A percentile compares a stretch with the other conserved stretches of the same genome.
Conservation (phyloP, 2,113 vertebrate species). For the Gadus macrocephalus region DNA sequence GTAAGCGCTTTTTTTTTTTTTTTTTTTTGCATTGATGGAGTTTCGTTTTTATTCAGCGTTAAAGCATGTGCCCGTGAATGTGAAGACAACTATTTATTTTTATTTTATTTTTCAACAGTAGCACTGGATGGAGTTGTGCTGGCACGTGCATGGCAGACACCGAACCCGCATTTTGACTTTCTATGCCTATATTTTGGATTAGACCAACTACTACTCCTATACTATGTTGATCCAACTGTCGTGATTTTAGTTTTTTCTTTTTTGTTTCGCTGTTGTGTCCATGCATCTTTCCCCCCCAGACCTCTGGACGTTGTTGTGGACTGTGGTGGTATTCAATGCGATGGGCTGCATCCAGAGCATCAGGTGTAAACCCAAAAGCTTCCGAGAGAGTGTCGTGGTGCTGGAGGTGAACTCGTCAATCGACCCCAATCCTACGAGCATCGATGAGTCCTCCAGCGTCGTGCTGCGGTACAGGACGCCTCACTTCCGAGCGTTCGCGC, state of each 20-base stretch:
- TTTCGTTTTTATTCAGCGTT: conserved; percentile 37
- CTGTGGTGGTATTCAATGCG: conserved; percentile 77
- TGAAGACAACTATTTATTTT: background rate
- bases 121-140: conserved; percentile 24
- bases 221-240: conserved; percentile 37
- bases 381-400: conserved; percentile 89
- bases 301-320: conserved; percentile 79
- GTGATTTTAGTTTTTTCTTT: conserved; percentile 38
- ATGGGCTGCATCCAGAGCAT: conserved; percentile 99
- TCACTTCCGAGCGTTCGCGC: conserved; percentile 90
- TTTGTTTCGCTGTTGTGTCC: conserved; percentile 57
- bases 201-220: background rate
- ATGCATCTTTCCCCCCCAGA: conserved; percentile 80
- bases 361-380: conserved; percentile 93
- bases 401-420: conserved; percentile 91
- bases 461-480: conserved; percentile 96
- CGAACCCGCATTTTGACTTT: conserved; percentile 9
- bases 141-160: conserved; percentile 8
- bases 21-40: conserved; percentile 8
- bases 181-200: conserved; percentile 22
- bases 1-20: no score
- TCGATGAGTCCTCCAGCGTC: conserved; percentile 94
- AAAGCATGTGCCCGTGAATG: conserved; percentile 36
- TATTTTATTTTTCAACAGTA: conserved; percentile 10
- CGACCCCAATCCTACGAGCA: conserved; percentile 92